Conservation (phyloP, 2,888 invertebrate species). For the Mycogona germanica region DNA sequence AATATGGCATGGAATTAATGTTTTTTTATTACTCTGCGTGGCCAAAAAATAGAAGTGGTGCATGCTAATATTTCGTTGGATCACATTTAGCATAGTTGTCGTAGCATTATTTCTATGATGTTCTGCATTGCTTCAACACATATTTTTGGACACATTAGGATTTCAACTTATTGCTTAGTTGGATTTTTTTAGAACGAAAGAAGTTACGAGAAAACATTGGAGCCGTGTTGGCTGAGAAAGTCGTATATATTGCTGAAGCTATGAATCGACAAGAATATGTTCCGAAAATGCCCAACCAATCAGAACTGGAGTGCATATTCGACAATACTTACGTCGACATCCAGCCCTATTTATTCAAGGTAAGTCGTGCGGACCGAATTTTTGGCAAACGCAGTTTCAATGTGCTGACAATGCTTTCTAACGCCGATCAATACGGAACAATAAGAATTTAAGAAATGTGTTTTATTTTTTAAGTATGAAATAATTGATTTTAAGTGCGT, state of each 20-base stretch:
- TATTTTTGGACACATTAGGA: too few species aligned
- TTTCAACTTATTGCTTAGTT: too few species aligned
- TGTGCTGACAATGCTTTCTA: too few species aligned
- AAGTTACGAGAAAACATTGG: constrained; percentile 58
- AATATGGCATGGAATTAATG: too few species aligned
- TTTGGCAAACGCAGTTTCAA: too few species aligned
- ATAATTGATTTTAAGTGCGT: constrained; percentile 7
- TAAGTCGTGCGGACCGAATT: constrained; percentile 36
- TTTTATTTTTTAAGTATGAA: not conserved
- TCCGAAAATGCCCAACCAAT: constrained; percentile 87
- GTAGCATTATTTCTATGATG: too few species aligned
- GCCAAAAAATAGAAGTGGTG: too few species aligned
- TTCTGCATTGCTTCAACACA: too few species aligned
- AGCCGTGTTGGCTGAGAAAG: constrained; percentile 66
- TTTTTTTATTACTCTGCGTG: too few species aligned
- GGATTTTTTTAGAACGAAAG: constrained; percentile 51
- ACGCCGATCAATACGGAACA: too few species aligned
- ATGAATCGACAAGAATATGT: constrained; percentile 94
- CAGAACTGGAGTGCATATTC: constrained; percentile 84
- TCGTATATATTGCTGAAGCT: constrained; percentile 85
- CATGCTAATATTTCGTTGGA: too few species aligned
- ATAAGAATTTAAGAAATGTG: not conserved
- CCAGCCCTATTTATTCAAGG: constrained; percentile 93
- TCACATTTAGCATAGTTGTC: too few species aligned
- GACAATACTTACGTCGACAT: constrained; percentile 87